Conservation (phyloP, 2,797 vertebrate genomes). For the Mionectes olivaceus region DNA sequence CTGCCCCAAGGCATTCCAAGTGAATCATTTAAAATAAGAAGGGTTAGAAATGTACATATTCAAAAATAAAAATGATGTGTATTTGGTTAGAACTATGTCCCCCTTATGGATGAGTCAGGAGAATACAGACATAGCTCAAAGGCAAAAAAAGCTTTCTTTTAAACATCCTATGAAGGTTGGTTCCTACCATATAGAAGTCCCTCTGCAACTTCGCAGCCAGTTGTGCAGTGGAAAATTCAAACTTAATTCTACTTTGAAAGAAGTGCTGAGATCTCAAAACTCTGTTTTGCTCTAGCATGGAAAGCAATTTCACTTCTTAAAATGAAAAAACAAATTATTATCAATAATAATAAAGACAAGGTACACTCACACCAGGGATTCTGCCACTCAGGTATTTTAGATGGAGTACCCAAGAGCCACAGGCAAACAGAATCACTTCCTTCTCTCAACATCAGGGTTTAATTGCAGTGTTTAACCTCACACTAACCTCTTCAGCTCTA, state of each 20-base stretch:
- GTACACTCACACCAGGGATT: background rate
- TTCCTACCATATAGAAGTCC: background rate
- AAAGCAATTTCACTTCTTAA: background rate
- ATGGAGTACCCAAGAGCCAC: background rate
- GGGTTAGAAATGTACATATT: conserved; percentile 27
- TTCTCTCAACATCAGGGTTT: background rate
- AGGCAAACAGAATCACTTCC: background rate
- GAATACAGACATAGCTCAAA: conserved; percentile 47
- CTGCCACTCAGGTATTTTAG: background rate
- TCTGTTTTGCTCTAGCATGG: background rate
- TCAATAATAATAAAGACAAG: background rate
- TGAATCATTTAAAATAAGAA: background rate
- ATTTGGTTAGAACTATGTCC: conserved; percentile 56
- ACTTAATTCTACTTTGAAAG: background rate
- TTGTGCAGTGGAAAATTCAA: background rate
- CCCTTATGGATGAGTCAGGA: conserved; percentile 46
- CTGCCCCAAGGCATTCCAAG: conserved; percentile 1
- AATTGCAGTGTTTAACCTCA: background rate
- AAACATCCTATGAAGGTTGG: background rate
- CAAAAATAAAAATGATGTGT: background rate
- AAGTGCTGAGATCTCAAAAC: background rate
- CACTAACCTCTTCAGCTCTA: background rate
- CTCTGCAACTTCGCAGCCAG: background rate
- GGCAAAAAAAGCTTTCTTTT: background rate
- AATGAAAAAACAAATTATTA: background rate